phyloP scores from a whole-genome alignment of 64 coral and sea anemone species.

The Stylophora pistillata region DNA sequence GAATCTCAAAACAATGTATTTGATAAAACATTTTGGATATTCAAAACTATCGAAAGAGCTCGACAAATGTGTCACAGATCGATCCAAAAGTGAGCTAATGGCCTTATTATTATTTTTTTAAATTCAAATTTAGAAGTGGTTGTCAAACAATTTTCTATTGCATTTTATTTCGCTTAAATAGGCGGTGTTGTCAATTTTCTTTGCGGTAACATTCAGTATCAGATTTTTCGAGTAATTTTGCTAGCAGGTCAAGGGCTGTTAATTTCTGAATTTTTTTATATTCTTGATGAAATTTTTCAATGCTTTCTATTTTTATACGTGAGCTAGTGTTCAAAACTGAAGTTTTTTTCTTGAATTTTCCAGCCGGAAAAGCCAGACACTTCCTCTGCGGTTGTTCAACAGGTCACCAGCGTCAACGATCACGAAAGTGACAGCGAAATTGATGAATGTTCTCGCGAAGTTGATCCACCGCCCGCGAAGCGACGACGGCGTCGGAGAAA shows the following conservation, averaged over 20 bases:
- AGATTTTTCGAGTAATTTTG: background rate
- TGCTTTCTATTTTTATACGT: too few species aligned
- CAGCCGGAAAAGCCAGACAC: background rate
- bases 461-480: slow-evolving; percentile 6
- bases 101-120: too few species aligned
- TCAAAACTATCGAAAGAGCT: too few species aligned
- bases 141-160: background rate
- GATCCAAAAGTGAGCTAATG: too few species aligned
- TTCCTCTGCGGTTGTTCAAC: background rate
- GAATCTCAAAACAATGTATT: too few species aligned
- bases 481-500: slow-evolving; percentile 39
- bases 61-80: too few species aligned
- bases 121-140: too few species aligned
- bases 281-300: too few species aligned
- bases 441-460: slow-evolving; percentile 7
- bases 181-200: background rate
- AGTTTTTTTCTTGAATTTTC: background rate
- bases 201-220: background rate
- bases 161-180: background rate
- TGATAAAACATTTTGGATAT: too few species aligned
- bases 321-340: too few species aligned
- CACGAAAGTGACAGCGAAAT: slow-evolving; percentile 6
- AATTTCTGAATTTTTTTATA: too few species aligned
- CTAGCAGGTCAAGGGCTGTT: too few species aligned
- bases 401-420: background rate